Conservation (phyloP, 2,113 vertebrate species). For the Dipodomys ordii region DNA sequence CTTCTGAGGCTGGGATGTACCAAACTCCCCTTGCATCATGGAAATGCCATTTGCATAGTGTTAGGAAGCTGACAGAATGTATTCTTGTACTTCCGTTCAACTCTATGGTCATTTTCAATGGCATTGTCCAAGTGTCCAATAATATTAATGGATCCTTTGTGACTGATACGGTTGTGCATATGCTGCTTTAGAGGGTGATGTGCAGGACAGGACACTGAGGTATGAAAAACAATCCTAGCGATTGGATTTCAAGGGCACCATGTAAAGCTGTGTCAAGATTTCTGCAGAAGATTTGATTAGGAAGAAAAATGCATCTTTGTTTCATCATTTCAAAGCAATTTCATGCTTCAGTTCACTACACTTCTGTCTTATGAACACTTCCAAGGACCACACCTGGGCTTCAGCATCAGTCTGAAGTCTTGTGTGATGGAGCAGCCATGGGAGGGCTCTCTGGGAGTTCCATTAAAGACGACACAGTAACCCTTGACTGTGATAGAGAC, state of each 20-base stretch:
- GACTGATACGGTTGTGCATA: constrained; percentile 56
- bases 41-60: neutral
- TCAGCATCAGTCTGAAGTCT: constrained; percentile 24
- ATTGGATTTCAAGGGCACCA: constrained; percentile 77
- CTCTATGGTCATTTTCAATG: neutral
- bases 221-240: constrained; percentile 66
- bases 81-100: constrained; percentile 27
- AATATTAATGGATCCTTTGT: constrained; percentile 45
- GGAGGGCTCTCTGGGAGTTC: neutral
- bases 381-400: constrained; percentile 65
- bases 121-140: neutral
- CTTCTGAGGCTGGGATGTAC: neutral
- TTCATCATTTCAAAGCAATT: constrained; percentile 89
- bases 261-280: constrained; percentile 76
- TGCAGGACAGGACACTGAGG: constrained; percentile 65
- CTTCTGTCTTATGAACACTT: constrained; percentile 76
- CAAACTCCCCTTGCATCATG: neutral
- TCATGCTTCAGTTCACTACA: constrained; percentile 83
- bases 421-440: neutral
- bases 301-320: constrained; percentile 82
- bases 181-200: constrained; percentile 5
- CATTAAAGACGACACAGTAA: constrained; percentile 33
- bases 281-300: constrained; percentile 82
- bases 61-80: constrained; percentile 2
- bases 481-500: constrained; percentile 66